phyloP scores from a whole-genome alignment of 1,140 invertebrate genomes.

The Caenorhabditis inopinata region DNA sequence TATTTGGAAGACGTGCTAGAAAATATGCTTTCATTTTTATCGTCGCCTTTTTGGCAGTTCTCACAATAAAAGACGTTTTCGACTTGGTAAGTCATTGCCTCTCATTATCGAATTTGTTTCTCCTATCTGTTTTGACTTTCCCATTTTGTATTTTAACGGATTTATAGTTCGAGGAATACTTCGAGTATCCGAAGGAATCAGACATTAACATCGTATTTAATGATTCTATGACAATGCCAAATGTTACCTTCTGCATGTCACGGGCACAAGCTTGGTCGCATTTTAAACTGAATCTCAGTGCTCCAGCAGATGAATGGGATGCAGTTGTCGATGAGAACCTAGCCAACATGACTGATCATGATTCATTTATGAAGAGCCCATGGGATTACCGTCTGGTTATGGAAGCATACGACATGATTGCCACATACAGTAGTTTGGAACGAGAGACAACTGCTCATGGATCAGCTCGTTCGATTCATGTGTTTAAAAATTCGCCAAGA shows the following conservation, averaged over 20 bases:
- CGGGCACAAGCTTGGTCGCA: slow-evolving; percentile 47
- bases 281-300: slow-evolving; percentile 47
- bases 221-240: slow-evolving; percentile 53
- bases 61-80: slow-evolving; percentile 62
- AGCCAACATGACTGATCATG: slow-evolving; percentile 46
- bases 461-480: slow-evolving; percentile 41
- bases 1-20: slow-evolving; percentile 52
- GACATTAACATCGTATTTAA: slow-evolving; percentile 53
- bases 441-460: slow-evolving; percentile 50
- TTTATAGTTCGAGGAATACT: slow-evolving; percentile 50
- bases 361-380: slow-evolving; percentile 39
- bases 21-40: slow-evolving; percentile 64
- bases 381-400: slow-evolving; percentile 51
- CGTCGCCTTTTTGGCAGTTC: slow-evolving; percentile 58
- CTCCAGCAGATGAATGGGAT: slow-evolving; percentile 48
- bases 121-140: background rate
- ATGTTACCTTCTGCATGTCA: slow-evolving; percentile 53
- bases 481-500: slow-evolving; percentile 42
- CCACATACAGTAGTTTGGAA: slow-evolving; percentile 48
- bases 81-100: slow-evolving; percentile 54
- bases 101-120: slow-evolving; percentile 1
- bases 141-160: background rate
- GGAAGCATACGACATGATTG: slow-evolving; percentile 52
- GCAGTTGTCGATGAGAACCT: slow-evolving; percentile 41
- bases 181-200: slow-evolving; percentile 44